Percentiles rank a stretch among this genome's conserved stretches.
phyloP scores from a whole-genome alignment of 2,797 vertebrate species.

The Setipinna tenuifilis region DNA sequence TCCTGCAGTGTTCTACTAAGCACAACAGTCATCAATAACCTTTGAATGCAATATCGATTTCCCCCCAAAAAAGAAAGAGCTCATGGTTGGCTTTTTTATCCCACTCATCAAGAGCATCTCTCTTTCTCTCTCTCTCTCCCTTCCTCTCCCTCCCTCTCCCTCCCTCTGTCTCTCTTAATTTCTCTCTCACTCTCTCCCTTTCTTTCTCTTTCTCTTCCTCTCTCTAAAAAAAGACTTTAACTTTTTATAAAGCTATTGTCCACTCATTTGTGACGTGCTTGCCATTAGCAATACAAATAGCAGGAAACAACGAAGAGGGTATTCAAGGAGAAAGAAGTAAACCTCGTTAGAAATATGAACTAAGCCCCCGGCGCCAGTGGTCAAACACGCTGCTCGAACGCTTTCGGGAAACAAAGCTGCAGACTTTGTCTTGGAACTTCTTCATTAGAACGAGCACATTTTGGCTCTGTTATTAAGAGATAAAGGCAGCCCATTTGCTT shows the following conservation, averaged over 20 bases:
- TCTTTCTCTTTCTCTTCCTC: background rate
- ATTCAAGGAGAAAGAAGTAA: background rate
- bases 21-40: slow-evolving; percentile 23
- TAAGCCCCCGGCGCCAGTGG: background rate
- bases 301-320: background rate
- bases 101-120: background rate
- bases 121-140: background rate
- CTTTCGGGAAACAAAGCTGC: background rate
- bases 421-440: background rate
- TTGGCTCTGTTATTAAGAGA: slow-evolving; percentile 23
- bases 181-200: background rate
- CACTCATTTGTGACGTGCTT: background rate
- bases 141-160: background rate
- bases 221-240: background rate
- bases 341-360: slow-evolving; percentile 13
- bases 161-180: background rate
- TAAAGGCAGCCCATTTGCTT: slow-evolving; percentile 14
- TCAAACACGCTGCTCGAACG: background rate
- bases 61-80: slow-evolving; percentile 47
- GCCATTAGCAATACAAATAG: background rate
- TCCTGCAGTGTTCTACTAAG: slow-evolving; percentile 36
- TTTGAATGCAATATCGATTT: slow-evolving; percentile 54
- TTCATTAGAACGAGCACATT: background rate
- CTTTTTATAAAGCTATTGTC: background rate
- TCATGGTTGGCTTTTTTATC: slow-evolving; percentile 28